Base-by-base conservation (phyloP, 2,888 invertebrate genomes). In the Tachystola acroxantha region DNA sequence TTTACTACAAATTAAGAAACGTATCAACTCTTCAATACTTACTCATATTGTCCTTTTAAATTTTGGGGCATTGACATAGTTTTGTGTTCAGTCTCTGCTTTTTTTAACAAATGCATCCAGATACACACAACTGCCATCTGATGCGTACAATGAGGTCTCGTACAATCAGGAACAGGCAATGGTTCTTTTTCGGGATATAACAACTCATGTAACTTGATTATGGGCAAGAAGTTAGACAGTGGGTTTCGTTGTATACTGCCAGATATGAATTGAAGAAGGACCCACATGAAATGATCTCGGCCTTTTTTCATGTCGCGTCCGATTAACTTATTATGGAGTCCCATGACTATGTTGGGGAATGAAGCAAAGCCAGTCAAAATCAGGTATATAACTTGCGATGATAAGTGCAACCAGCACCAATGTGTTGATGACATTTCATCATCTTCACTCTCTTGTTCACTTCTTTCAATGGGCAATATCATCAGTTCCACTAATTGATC, bases 261-360 rank as follows among this genome's bases (percentile, higher is more conserved):
- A 0, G 98, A 98, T 55, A 99, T 96, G 63, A 97, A 98, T 80
- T 99, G 99, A 28, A 99, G 84, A 10, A 99, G 84, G 11, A 97
- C 95, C 98, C 99, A 99, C 98, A 99, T 99, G n/a, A 99, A 85
- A 60, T 99, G 97, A 77, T 98, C 98, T 32, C 99, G 88, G 0
- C 98, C 97, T 73, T 96, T 95, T 42, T 94, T 90, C 65, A 97
- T 87, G 61, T 96, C 95, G 49, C 93, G 89, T 5, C 92, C 93
- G 28, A 92, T 89, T 24, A 96, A 74, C 85, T 94, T 96, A 40
- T 94, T 94, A 68, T 96, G 95, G 20, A 98, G 88, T 0, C 95
- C 93, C 85, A 94, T 90, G 0, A 98, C 96, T 63, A 98, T 95
- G 62, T 95, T 96, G 20, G 96, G 95, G 64, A 98, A 98, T 46